Base-by-base conservation (phyloP, 2,888 invertebrate genomes). In the Ditylenchus weischeri region DNA sequence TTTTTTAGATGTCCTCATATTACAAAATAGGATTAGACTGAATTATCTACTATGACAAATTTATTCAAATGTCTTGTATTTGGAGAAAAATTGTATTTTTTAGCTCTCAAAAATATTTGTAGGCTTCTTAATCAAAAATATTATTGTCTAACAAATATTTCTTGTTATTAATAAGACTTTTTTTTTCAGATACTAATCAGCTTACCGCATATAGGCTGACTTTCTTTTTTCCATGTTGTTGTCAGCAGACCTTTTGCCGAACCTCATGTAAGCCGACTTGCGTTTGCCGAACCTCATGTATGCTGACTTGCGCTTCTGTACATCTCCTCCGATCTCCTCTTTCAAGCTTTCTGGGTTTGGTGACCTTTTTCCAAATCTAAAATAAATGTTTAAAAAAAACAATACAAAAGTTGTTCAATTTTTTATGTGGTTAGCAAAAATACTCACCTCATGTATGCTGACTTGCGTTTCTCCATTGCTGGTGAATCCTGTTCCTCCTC, bases 191-290 rank as follows among this genome's bases (percentile, higher is more conserved):
- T 6, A 6, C 43, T 43, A 43, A 54, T 23, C 10, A 18, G 21
- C 29, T 54, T 54, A 59, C 59, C 59, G 35, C 59, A 59, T 59
- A 35, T 59, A 59, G 59, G 59, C 59, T 11, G 36, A 36, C 43
- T 59, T 59, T 21, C 59, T 35, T n/a, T 59, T 58, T 23, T 59
- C 59, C 36, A 59, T 36, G 11, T 59, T 36, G 35, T 36, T 35
- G 59, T 23, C 35, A 59, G 13, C 59, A 2, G 23, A 15, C 7
- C 54, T 54, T 62, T 60, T 74, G 21, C 50, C 72, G 62, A 62
- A 73, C 57, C 73, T 59, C 75, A 73, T 75, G 71, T 72, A 71
- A 49, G 78, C 78, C 54, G 73, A 73, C 71, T 78, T 78, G 65
- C 78, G 70, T 71, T 78, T 78, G 62, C 73, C 75, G 68, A 73